Conservation (phyloP, 2,797 vertebrate genomes). For the Chloroceryle amazona region DNA sequence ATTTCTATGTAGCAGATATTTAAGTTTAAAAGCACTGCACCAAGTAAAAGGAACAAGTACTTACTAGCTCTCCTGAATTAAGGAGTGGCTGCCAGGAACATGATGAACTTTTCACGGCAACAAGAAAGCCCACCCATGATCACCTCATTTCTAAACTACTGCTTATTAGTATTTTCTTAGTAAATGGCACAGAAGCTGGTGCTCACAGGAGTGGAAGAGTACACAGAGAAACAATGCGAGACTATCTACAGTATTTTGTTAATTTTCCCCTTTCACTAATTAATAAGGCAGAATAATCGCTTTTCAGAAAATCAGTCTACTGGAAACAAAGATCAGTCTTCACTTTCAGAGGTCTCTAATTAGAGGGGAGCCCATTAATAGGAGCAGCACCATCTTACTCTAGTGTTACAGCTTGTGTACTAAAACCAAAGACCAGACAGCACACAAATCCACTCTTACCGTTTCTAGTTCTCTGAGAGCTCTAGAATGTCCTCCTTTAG, state of each 20-base stretch:
- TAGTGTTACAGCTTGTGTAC: background rate
- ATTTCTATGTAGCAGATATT: background rate
- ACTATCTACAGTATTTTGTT: background rate
- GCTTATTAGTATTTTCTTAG: background rate
- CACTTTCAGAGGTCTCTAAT: background rate
- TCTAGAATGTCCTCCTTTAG: slow-evolving; percentile 93
- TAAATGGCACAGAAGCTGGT: background rate
- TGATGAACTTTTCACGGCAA: background rate
- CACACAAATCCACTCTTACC: slow-evolving; percentile 76
- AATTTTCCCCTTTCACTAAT: background rate
- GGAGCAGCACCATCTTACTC: background rate
- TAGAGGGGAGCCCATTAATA: background rate
- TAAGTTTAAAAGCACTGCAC: background rate
- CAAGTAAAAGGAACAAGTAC: background rate
- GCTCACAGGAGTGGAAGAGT: background rate
- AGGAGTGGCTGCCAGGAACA: background rate
- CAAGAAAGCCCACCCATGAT: background rate
- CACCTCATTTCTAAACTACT: background rate
- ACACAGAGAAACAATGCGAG: background rate
- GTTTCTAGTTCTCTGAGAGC: slow-evolving; percentile 83
- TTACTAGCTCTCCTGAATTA: background rate
- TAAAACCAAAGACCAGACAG: background rate
- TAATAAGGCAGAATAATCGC: background rate
- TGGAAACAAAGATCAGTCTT: background rate
- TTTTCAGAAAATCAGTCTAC: background rate